Conservation (phyloP, 2,113 vertebrate genomes). For the Oryctolagus cuniculus region DNA sequence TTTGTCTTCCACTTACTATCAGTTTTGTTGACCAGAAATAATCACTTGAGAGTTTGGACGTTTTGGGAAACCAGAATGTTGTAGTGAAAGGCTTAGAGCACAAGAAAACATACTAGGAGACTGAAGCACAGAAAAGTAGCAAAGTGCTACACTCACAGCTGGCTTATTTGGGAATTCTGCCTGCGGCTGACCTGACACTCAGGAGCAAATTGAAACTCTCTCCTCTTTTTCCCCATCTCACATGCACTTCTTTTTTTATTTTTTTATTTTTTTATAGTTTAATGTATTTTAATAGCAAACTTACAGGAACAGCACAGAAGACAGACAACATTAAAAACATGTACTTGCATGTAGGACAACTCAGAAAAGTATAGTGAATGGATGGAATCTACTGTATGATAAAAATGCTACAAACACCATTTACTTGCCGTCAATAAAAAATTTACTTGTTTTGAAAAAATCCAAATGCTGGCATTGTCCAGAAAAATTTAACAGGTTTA, state of each 20-base stretch:
- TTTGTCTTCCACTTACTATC: not conserved
- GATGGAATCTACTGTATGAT: conserved; percentile 83
- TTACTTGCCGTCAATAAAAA: conserved; percentile 91
- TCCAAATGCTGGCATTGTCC: conserved; percentile 93
- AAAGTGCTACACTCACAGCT: not conserved
- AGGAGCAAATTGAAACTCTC: not conserved
- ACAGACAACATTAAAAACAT: conserved; percentile 89
- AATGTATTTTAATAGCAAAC: conserved; percentile 90
- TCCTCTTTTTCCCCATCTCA: not conserved
- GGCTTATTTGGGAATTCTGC: not conserved
- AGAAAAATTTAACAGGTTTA: conserved; percentile 91
- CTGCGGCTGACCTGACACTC: not conserved
- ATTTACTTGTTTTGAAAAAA: conserved; percentile 91
- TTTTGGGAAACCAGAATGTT: not conserved
- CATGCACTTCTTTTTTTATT: no score
- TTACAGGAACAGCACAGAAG: conserved; percentile 89
- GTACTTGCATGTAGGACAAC: conserved; percentile 78
- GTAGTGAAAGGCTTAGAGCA: not conserved
- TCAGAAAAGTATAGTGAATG: conserved; percentile 91
- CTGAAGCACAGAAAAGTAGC: not conserved
- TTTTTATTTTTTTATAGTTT: conserved; percentile 76
- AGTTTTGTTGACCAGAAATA: not conserved
- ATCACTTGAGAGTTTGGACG: not conserved
- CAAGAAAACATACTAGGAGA: not conserved
- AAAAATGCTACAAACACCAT: conserved; percentile 93